Evolutionary conservation across 2,113 vertebrate species (phyloP).

Genomic region (Chiloscyllium plagiosum): DNA sequence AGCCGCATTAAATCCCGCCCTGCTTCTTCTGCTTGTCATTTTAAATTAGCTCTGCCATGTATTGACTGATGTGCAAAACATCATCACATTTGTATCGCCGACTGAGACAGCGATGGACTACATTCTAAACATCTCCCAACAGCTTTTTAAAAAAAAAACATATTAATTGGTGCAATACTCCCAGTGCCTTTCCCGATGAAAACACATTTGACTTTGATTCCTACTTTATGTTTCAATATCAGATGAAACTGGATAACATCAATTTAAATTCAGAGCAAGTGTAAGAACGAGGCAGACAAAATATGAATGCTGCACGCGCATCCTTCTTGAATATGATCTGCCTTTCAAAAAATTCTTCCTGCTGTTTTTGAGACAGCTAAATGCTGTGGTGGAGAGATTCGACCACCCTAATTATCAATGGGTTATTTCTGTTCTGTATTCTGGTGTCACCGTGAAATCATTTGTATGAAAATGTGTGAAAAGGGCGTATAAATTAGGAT

Average conservation of each 20-base stretch:
- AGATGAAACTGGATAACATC: neutral
- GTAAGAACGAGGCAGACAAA: neutral
- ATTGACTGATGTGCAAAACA: neutral
- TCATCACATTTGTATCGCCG: neutral
- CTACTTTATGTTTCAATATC: neutral
- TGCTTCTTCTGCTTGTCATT: neutral
- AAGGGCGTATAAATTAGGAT: slow-evolving; percentile 13
- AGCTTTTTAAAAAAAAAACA: neutral
- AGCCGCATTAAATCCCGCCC: no score
- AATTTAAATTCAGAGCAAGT: neutral
- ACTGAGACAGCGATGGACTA: neutral
- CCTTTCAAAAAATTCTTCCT: neutral
- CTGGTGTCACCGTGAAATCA: neutral
- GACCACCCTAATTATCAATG: neutral
- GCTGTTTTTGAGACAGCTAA: neutral
- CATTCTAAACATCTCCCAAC: neutral
- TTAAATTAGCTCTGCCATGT: neutral
- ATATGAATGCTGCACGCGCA: neutral
- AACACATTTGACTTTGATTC: neutral
- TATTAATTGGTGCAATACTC: neutral
- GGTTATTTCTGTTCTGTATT: neutral
- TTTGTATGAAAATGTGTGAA: neutral
- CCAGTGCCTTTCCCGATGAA: neutral
- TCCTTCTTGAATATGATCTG: neutral
- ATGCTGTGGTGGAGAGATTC: neutral